Evolutionary conservation across 1,140 invertebrate species (phyloP).

Genomic region (Parapsyche elsis): DNA sequence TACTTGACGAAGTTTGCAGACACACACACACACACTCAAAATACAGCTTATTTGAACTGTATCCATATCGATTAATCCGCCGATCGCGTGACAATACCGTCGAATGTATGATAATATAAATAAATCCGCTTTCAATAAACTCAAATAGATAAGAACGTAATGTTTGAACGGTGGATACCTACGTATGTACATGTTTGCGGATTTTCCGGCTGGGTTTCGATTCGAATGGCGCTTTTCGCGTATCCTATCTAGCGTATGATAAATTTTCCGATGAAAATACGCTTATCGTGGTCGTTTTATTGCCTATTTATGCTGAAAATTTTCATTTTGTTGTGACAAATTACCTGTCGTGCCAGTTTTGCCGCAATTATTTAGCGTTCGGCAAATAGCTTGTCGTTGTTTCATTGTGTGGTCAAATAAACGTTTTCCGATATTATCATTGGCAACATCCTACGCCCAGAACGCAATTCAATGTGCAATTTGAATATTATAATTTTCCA

Average conservation of each 20-base stretch:
- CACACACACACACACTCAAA: too few species aligned
- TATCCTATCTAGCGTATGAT: background rate
- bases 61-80: too few species aligned
- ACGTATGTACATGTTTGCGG: background rate
- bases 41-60: too few species aligned
- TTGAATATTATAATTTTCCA: too few species aligned
- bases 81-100: too few species aligned
- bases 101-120: too few species aligned
- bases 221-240: background rate
- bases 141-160: too few species aligned
- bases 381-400: slow-evolving; percentile 21
- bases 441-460: too few species aligned
- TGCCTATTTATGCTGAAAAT: slow-evolving; percentile 21
- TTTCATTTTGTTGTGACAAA: slow-evolving; percentile 23
- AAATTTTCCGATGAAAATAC: background rate
- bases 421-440: too few species aligned
- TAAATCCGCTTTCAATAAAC: too few species aligned
- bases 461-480: too few species aligned
- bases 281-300: slow-evolving; percentile 28
- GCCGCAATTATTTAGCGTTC: slow-evolving; percentile 21
- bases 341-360: background rate
- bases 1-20: background rate
- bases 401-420: background rate
- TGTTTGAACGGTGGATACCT: too few species aligned
- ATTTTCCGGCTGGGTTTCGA: background rate